Evolutionary conservation across 2,797 vertebrate species (phyloP), one percentile per base, ranked within the genome.

Genomic region (Esox lucius): DNA sequence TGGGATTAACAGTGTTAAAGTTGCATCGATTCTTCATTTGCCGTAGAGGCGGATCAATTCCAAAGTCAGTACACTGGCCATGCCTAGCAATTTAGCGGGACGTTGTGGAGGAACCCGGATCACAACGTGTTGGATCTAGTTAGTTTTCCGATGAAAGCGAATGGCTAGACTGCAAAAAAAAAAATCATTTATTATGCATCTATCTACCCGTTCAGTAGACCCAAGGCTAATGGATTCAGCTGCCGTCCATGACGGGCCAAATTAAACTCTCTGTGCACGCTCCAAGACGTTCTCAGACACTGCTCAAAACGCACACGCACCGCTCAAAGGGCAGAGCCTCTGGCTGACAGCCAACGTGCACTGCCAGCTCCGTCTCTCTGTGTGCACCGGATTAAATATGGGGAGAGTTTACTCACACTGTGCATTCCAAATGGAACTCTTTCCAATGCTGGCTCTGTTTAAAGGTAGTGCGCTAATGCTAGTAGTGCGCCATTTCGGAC

Each of bases 311-410:
- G 42, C 42, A n/a, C 19, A 39, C n/a, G 28, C 33, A 22, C 22
- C 19, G n/a, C 35, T 68, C 66, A 46, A 46, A 68, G 67, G 67
- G 67, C 67, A 68, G 4, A 35, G 67, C 67, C 67, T 24, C 67
- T 68, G 67, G 67, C 67, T n/a, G 12, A 46, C 28, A 5, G 67
- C 39, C 67, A 46, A 46, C 67, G 22, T 35, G n/a, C 3, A 61
- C 56, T 61, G 22, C 56, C 56, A 61, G 4, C 56, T 26, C 0
- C 12, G n/a, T 61, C 11, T 22, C 19, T 61, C 22, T 24, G 56
- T 61, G 3, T 24, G 24, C 22, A 61, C 19, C 56, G 24, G 56
- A 61, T 24, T 0, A 61, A 61, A 61, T 26, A 61, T 24, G 11
- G 8, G 24, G 56, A 61, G 56, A 61, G 56, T 12, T 26, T 61